phyloP scores from a whole-genome alignment of 2,113 vertebrate species.

The Urocitellus parryii region DNA sequence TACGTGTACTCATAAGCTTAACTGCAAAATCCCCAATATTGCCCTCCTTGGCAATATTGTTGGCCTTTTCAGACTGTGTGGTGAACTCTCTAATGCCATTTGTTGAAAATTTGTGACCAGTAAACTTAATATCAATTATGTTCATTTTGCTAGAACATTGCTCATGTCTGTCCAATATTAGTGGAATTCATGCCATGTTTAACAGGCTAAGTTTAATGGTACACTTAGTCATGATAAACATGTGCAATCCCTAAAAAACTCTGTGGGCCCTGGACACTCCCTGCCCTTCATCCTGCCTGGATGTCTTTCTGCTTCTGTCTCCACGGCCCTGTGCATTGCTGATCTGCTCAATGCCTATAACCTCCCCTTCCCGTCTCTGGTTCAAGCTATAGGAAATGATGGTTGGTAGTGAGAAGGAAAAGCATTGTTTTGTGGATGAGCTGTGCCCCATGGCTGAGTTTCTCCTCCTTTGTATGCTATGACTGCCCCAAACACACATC shows the following conservation, averaged over 20 bases:
- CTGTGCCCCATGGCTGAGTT: not conserved
- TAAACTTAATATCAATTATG: not conserved
- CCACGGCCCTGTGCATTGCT: not conserved
- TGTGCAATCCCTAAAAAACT: not conserved
- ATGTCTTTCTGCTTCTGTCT: not conserved
- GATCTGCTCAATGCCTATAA: accelerated
- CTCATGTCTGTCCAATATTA: not conserved
- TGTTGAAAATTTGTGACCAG: not conserved
- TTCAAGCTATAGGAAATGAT: not conserved
- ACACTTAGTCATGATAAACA: not conserved
- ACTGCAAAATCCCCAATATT: not conserved
- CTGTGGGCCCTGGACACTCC: not conserved
- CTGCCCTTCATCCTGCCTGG: accelerated
- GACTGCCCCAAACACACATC: no score
- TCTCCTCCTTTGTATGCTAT: not conserved
- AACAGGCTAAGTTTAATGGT: not conserved
- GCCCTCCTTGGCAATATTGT: no score
- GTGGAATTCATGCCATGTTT: not conserved
- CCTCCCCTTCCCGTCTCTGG: not conserved
- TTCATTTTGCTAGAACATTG: not conserved
- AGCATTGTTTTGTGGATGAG: not conserved
- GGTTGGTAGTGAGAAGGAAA: not conserved
- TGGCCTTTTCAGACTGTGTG: not conserved
- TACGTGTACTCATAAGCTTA: not conserved
- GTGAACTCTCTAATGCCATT: not conserved